A percentile compares a stretch with the other conserved stretches of the same genome.
Evolutionary conservation across 1,140 invertebrate species (phyloP).

Genomic region (Mya arenaria): DNA sequence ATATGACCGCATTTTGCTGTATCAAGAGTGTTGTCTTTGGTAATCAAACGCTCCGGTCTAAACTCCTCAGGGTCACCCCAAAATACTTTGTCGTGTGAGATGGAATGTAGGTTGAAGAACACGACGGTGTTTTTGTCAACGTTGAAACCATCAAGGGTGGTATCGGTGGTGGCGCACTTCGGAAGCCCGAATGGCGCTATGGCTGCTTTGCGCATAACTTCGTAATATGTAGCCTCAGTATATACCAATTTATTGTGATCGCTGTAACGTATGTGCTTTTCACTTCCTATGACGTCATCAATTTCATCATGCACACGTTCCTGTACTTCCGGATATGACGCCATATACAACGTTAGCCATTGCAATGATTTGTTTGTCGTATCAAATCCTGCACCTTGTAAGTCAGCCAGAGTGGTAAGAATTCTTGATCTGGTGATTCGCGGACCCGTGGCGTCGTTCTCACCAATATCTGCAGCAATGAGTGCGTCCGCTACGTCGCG

Average conservation of each 20-base stretch:
- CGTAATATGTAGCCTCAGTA: constrained; percentile 67
- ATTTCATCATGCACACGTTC: constrained; percentile 92
- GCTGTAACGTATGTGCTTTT: constrained; percentile 89
- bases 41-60: too few relatives aligned
- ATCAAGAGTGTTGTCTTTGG: too few relatives aligned
- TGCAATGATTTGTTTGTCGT: constrained; percentile 90
- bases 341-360: constrained; percentile 93
- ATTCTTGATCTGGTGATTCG: too few relatives aligned
- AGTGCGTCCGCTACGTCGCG: too few relatives aligned
- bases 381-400: constrained; percentile 84
- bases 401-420: too few relatives aligned
- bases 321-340: constrained; percentile 87
- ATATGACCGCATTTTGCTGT: too few relatives aligned
- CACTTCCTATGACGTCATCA: constrained; percentile 87
- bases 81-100: too few relatives aligned
- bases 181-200: constrained; percentile 77
- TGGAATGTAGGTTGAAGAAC: too few relatives aligned
- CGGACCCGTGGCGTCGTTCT: too few relatives aligned
- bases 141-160: constrained; percentile 69
- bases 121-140: constrained; percentile 55
- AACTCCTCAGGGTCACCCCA: too few relatives aligned
- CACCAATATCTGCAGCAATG: too few relatives aligned
- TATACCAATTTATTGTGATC: constrained; percentile 82
- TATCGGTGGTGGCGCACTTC: constrained; percentile 60
- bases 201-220: constrained; percentile 59